phyloP scores from a whole-genome alignment of 64 coral and sea anemone genomes.

The Platygyra sinensis region DNA sequence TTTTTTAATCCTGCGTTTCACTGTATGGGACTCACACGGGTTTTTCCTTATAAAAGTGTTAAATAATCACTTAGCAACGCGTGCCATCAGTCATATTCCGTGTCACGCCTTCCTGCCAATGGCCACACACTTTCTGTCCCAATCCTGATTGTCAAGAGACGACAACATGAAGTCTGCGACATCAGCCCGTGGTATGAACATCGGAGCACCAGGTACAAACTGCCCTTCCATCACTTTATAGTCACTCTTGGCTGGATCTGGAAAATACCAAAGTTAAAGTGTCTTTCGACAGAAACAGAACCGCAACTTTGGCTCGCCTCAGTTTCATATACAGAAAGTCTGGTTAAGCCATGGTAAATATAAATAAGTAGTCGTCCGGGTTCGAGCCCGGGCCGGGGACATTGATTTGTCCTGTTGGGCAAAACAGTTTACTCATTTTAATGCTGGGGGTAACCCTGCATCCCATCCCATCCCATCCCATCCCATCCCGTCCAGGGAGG shows the following conservation, averaged over 20 bases:
- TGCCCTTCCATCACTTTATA: slow-evolving; percentile 47
- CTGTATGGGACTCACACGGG: background rate
- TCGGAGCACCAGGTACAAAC: slow-evolving; percentile 11
- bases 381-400: no score
- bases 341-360: no score
- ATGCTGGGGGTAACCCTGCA: no score
- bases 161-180: slow-evolving; percentile 32
- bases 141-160: slow-evolving; percentile 18
- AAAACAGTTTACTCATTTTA: no score
- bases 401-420: no score
- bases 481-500: no score
- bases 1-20: background rate
- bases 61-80: background rate
- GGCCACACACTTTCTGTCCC: slow-evolving; percentile 52
- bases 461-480: no score
- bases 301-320: no score
- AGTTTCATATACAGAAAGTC: no score
- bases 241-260: slow-evolving; percentile 35
- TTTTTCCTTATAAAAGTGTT: slow-evolving; percentile 2
- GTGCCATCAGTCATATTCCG: background rate
- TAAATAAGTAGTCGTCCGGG: no score
- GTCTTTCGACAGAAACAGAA: background rate
- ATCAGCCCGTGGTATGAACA: slow-evolving; percentile 48
- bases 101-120: slow-evolving; percentile 32
- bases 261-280: background rate